Evolutionary conservation across 2,113 vertebrate genomes (phyloP).

Genomic region (Riparia riparia): DNA sequence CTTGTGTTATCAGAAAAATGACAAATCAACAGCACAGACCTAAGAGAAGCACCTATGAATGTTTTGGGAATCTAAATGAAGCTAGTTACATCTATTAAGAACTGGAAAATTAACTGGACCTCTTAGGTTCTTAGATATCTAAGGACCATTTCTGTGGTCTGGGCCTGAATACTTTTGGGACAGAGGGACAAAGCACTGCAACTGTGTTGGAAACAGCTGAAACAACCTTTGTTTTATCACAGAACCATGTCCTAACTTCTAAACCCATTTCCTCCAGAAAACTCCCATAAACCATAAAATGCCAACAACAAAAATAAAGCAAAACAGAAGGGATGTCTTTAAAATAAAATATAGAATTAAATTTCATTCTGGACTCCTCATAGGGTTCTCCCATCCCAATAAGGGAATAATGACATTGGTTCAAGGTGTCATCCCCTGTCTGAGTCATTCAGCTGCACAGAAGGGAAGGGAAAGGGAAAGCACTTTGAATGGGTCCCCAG

Average conservation of each 20-base stretch:
- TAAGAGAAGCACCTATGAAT: background rate
- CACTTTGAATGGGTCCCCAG: background rate
- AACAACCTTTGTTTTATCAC: background rate
- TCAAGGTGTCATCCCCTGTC: conserved; percentile 37
- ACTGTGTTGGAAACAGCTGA: background rate
- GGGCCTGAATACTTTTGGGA: background rate
- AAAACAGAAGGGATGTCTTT: background rate
- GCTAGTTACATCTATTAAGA: background rate
- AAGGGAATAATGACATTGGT: conserved; percentile 3
- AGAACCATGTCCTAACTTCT: background rate
- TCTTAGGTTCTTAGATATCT: background rate
- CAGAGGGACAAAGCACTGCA: background rate
- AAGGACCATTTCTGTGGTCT: background rate
- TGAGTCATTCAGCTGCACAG: conserved; percentile 45
- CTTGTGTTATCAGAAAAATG: background rate
- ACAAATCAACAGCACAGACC: background rate
- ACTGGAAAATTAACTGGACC: background rate
- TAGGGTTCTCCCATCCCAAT: background rate
- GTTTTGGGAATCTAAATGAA: background rate
- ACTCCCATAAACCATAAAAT: background rate
- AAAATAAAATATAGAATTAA: background rate
- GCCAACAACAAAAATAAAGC: background rate
- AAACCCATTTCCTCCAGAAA: background rate
- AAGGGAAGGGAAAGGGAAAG: conserved; percentile 47
- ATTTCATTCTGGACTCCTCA: background rate